Evolutionary conservation across 2,113 vertebrate species (phyloP).

Genomic region (Pituophis catenifer): DNA sequence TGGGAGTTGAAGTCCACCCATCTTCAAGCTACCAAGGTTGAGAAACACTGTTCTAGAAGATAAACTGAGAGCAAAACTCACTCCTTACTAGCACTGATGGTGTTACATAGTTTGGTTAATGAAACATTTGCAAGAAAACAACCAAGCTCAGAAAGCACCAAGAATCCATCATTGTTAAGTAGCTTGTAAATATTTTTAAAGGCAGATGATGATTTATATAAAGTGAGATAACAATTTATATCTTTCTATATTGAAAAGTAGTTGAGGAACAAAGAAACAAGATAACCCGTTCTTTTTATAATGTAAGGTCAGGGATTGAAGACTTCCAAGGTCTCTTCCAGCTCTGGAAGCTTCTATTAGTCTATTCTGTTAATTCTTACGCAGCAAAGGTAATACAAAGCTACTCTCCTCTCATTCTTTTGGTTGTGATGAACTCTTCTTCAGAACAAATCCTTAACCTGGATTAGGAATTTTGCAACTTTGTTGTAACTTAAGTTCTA

Average conservation of each 20-base stretch:
- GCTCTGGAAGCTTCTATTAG: too few relatives aligned
- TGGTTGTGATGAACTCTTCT: not conserved
- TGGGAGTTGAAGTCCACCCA: too few relatives aligned
- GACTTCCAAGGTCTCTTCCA: too few relatives aligned
- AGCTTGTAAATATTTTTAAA: not conserved
- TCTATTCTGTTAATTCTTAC: not conserved
- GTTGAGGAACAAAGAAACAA: not conserved
- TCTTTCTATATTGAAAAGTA: conserved; percentile 31
- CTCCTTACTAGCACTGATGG: not conserved
- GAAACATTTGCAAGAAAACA: not conserved
- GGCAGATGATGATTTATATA: not conserved
- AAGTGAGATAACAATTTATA: not conserved
- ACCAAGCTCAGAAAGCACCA: not conserved
- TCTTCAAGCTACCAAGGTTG: too few relatives aligned
- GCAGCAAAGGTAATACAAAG: not conserved
- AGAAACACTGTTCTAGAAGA: too few relatives aligned
- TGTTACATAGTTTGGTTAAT: not conserved
- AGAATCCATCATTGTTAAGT: not conserved
- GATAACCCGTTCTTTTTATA: conserved; percentile 34
- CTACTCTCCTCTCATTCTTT: not conserved
- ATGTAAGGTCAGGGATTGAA: not conserved
- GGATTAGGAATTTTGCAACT: not conserved
- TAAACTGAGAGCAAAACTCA: not conserved
- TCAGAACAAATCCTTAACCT: not conserved
- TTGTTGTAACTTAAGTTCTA: not conserved